Percentiles rank a stretch among this genome's conserved stretches.
phyloP scores from a whole-genome alignment of 2,888 invertebrate species.

The Tineola bisselliella region DNA sequence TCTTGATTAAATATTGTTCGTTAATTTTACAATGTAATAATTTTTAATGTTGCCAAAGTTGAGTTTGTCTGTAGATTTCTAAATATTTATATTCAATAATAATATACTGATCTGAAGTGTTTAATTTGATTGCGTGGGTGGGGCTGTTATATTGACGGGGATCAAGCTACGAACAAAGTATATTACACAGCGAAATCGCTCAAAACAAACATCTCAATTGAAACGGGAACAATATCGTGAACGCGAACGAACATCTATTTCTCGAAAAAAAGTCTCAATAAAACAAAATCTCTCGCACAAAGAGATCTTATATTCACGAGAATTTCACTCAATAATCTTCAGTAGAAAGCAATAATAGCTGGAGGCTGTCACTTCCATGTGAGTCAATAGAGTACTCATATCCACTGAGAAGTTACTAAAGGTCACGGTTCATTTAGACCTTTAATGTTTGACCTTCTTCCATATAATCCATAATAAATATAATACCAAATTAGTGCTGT shows the following conservation, averaged over 20 bases:
- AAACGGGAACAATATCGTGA: not conserved
- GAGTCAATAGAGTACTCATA: slow-evolving; percentile 43
- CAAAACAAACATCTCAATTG: not conserved
- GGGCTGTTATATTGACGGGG: too few relatives aligned
- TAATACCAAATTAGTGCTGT: too few relatives aligned
- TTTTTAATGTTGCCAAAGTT: not conserved
- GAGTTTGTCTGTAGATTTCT: too few relatives aligned
- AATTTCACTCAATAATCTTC: slow-evolving; percentile 14
- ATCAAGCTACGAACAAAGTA: too few relatives aligned
- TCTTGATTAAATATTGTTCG: slow-evolving; percentile 4
- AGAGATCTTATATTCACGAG: slow-evolving; percentile 8
- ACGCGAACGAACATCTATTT: not conserved
- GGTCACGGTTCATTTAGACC: not conserved
- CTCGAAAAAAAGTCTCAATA: not conserved
- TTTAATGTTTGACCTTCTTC: not conserved
- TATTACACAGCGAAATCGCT: too few relatives aligned
- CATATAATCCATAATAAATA: too few relatives aligned
- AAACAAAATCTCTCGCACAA: not conserved
- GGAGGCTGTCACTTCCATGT: slow-evolving; percentile 19
- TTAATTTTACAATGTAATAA: not conserved
- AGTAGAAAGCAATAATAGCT: slow-evolving; percentile 14
- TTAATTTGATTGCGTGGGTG: too few relatives aligned
- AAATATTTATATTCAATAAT: too few relatives aligned
- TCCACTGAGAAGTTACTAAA: slow-evolving; percentile 15
- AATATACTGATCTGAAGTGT: too few relatives aligned